phyloP scores from a whole-genome alignment of 2,797 vertebrate species.

The Dallia pectoralis region DNA sequence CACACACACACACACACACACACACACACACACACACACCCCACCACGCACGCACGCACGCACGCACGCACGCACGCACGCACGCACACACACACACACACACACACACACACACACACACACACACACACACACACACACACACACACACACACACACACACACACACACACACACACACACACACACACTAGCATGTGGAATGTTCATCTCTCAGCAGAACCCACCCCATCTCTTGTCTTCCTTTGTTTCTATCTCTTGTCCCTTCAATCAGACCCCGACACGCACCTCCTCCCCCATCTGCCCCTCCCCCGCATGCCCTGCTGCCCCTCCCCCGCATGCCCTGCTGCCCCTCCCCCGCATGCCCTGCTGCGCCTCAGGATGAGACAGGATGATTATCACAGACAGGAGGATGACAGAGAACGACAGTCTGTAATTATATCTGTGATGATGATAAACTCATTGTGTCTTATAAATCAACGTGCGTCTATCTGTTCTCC shows the following conservation, averaged over 20 bases:
- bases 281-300: too few species aligned
- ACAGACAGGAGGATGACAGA: neutral
- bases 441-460: neutral
- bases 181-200: neutral
- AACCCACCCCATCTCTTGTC: neutral
- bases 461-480: neutral
- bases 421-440: conserved; percentile 1
- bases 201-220: neutral
- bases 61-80: neutral
- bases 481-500: neutral
- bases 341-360: neutral
- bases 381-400: neutral
- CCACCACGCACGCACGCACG: too few species aligned
- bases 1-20: neutral
- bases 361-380: neutral
- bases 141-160: neutral
- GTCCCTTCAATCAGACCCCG: neutral
- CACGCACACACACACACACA: neutral
- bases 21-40: neutral
- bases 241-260: neutral
- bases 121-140: neutral
- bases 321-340: too few species aligned
- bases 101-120: neutral
- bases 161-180: too few species aligned
- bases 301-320: neutral